These are phyloP conservation scores for Coccyzus lansbergi DNA, from an alignment of 2,797 vertebrate genomes.

Conservation along the genomic window DNA sequence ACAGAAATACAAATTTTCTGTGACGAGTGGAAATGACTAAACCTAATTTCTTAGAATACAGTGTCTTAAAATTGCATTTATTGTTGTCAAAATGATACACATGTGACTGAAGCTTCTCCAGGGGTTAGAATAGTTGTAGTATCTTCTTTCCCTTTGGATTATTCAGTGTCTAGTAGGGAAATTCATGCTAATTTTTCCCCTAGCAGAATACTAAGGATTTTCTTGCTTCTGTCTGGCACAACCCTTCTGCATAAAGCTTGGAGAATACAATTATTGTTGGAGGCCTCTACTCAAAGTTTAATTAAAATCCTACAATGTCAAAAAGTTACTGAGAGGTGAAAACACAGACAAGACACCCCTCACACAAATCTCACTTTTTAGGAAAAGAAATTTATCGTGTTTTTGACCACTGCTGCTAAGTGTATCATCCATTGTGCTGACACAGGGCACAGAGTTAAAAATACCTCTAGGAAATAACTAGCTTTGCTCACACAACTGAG, in stretches of 20 bases:
- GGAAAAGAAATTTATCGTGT: background rate
- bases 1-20: background rate
- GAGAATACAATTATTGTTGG: background rate
- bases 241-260: background rate
- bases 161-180: background rate
- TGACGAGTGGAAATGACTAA: background rate
- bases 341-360: background rate
- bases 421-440: background rate
- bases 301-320: background rate
- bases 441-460: background rate
- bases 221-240: background rate
- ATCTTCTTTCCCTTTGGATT: background rate
- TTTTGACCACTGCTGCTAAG: background rate
- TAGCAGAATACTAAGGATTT: background rate
- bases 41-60: background rate
- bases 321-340: background rate
- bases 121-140: background rate
- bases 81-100: background rate
- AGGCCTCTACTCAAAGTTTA: background rate
- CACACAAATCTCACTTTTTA: background rate
- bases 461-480: background rate
- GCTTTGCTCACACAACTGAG: background rate
- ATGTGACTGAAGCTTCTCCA: background rate
- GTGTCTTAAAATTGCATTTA: background rate
- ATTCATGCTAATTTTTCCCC: background rate